Evolutionary conservation across 2,113 vertebrate genomes (phyloP).

Genomic region (Bostrychus sinensis): DNA sequence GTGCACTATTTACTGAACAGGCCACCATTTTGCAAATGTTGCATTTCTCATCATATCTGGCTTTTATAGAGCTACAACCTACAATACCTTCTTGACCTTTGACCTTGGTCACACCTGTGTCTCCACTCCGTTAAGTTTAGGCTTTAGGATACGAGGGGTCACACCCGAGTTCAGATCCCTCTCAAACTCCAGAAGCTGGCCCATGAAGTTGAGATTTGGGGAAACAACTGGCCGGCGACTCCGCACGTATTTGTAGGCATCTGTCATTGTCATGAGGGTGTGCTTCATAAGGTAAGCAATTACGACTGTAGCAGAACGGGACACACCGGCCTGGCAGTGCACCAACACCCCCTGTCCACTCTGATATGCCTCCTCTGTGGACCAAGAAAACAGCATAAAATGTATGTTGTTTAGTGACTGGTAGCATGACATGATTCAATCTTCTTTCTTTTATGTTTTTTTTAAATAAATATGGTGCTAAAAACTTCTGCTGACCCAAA

Average conservation of each 20-base stretch:
- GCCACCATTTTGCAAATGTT: constrained; percentile 16
- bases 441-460: too few relatives aligned
- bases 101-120: constrained; percentile 79
- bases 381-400: constrained; percentile 27
- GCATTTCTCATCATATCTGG: constrained; percentile 8
- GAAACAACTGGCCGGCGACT: constrained; percentile 84
- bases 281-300: constrained; percentile 90
- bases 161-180: constrained; percentile 86
- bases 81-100: neutral
- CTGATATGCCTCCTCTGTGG: constrained; percentile 86
- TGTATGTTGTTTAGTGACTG: too few relatives aligned
- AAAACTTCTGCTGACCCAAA: too few relatives aligned
- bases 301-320: constrained; percentile 86
- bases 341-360: constrained; percentile 83
- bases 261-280: constrained; percentile 88
- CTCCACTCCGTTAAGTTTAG: constrained; percentile 84
- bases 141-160: constrained; percentile 85
- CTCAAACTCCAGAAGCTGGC: constrained; percentile 87
- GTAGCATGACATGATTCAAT: too few relatives aligned
- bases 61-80: constrained; percentile 10
- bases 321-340: constrained; percentile 88
- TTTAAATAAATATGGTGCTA: too few relatives aligned
- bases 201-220: constrained; percentile 89
- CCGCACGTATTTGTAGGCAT: constrained; percentile 87
- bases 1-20: constrained; percentile 48